These are phyloP conservation scores for Amblyraja radiata DNA, from an alignment of 2,797 vertebrate genomes.

Conservation along the genomic window DNA sequence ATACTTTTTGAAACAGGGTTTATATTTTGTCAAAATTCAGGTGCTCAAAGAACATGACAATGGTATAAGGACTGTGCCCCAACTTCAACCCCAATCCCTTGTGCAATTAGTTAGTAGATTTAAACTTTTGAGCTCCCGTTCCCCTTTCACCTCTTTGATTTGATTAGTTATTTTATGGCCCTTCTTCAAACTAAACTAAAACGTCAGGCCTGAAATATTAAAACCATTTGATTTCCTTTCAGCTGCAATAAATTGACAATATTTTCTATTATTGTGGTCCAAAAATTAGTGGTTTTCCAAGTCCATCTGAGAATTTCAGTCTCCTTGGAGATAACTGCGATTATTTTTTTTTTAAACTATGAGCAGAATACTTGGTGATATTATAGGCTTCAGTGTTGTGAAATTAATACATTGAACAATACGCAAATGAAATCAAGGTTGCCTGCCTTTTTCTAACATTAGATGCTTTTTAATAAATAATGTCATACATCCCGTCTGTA, in stretches of 20 bases:
- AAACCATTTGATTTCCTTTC: neutral
- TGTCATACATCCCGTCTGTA: conserved; percentile 46
- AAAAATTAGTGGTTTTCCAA: neutral
- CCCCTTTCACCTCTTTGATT: neutral
- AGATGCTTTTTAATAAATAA: conserved; percentile 45
- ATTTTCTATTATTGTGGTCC: neutral
- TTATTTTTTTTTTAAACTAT: neutral
- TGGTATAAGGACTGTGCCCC: no score
- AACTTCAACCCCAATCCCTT: neutral
- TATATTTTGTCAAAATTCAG: no score
- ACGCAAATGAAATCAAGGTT: conserved; percentile 49
- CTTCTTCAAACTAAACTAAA: neutral
- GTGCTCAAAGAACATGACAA: no score
- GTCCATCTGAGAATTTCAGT: neutral
- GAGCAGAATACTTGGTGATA: neutral
- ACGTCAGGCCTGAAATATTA: neutral
- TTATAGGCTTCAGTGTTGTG: neutral
- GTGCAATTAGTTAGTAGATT: neutral
- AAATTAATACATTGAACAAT: neutral
- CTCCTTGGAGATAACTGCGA: neutral
- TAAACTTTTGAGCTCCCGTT: neutral
- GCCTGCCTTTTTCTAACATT: conserved; percentile 56
- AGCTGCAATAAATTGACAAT: neutral
- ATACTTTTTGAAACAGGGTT: no score
- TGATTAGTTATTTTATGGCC: neutral